A percentile compares a stretch with the other conserved stretches of the same genome.
Evolutionary conservation across 2,888 invertebrate genomes (phyloP).

Genomic region (Ectropis crepuscularia): DNA sequence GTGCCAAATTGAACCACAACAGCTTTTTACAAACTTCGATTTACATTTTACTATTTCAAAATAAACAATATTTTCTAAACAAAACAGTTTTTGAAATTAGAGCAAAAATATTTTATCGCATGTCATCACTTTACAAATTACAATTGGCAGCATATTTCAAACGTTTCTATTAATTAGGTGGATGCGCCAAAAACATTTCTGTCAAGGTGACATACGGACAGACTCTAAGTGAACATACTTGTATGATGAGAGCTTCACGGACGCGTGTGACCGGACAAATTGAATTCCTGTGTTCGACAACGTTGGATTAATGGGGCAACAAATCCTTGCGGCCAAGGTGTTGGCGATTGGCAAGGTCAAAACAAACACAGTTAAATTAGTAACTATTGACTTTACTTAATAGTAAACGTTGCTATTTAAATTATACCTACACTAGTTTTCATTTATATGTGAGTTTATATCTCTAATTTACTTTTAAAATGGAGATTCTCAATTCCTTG

Average conservation of each 20-base stretch:
- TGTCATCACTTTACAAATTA: neutral
- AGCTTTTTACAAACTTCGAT: too few species aligned
- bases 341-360: too few species aligned
- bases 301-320: slow-evolving; percentile 9
- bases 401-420: too few species aligned
- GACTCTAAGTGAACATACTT: slow-evolving; percentile 48
- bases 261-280: slow-evolving; percentile 32
- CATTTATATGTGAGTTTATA: too few species aligned
- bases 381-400: too few species aligned
- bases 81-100: neutral
- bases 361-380: too few species aligned
- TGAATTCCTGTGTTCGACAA: slow-evolving; percentile 46
- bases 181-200: slow-evolving; percentile 7
- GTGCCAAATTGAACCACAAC: too few species aligned
- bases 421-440: too few species aligned
- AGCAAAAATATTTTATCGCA: neutral
- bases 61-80: neutral
- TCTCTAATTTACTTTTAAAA: too few species aligned
- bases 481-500: too few species aligned
- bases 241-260: slow-evolving; percentile 37
- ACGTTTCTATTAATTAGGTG: slow-evolving; percentile 1
- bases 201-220: slow-evolving; percentile 40
- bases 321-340: too few species aligned
- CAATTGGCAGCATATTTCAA: neutral
- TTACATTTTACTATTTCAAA: too few species aligned